A percentile compares a stretch with the other conserved stretches of the same genome.
Conservation (phyloP, 2,113 vertebrate species). For the Sardina pilchardus region DNA sequence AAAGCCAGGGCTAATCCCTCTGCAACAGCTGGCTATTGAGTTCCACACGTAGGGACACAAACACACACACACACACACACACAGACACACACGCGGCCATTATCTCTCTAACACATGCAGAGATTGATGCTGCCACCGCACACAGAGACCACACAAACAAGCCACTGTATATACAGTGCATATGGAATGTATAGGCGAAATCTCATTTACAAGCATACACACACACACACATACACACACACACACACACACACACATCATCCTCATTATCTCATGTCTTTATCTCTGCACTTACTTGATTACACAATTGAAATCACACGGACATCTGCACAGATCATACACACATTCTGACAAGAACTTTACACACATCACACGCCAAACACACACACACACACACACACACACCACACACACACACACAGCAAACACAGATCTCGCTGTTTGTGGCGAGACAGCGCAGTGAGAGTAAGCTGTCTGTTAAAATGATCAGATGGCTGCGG, state of each 20-base stretch:
- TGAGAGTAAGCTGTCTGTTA: neutral
- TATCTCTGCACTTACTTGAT: neutral
- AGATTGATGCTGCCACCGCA: neutral
- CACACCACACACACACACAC: neutral
- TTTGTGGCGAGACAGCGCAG: no score
- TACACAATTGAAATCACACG: neutral
- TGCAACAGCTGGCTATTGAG: constrained; percentile 67
- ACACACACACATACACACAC: neutral
- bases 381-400: neutral
- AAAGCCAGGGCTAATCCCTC: constrained; percentile 73
- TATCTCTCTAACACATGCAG: neutral
- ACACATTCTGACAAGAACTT: no score
- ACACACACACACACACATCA: neutral
- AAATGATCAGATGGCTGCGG: neutral
- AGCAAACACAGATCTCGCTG: neutral
- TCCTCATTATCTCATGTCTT: neutral
- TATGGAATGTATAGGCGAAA: no score
- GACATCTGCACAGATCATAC: neutral
- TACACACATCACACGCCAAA: neutral
- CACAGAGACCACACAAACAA: constrained; percentile 15
- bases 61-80: constrained; percentile 15
- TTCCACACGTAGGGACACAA: constrained; percentile 33
- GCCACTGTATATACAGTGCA: no score
- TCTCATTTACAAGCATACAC: no score
- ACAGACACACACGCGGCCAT: constrained; percentile 1